Evolutionary conservation across 2,888 invertebrate genomes (phyloP).

Genomic region (Notocelia uddmanniana): DNA sequence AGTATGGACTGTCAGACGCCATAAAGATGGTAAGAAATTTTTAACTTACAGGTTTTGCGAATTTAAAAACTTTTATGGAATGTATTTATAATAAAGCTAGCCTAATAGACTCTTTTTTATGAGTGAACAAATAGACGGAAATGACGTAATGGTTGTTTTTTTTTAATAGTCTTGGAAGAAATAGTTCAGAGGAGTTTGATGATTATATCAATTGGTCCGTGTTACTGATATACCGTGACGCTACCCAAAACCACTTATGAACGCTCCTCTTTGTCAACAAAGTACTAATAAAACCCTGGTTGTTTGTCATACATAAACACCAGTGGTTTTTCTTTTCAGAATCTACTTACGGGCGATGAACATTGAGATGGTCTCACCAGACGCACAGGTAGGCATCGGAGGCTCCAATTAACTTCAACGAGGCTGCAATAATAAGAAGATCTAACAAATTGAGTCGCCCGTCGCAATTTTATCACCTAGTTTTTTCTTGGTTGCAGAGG

Average conservation of each 20-base stretch:
- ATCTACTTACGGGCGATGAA: constrained; percentile 82
- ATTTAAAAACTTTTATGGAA: neutral
- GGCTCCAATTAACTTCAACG: constrained; percentile 64
- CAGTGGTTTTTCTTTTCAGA: constrained; percentile 96
- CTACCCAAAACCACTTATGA: constrained; percentile 80
- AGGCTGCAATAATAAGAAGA: constrained; percentile 64
- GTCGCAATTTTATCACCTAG: constrained; percentile 47
- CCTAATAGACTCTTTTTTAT: neutral
- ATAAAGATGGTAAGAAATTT: constrained; percentile 95
- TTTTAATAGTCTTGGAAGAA: no score
- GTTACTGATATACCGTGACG: constrained; percentile 84
- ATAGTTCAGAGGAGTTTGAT: constrained; percentile 68
- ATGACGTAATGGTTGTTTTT: no score
- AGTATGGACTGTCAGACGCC: constrained; percentile 99
- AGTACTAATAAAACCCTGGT: constrained; percentile 86
- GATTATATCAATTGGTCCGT: constrained; percentile 84
- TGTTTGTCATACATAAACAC: constrained; percentile 93
- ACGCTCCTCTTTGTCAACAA: constrained; percentile 82
- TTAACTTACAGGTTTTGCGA: neutral
- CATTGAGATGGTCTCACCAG: constrained; percentile 72
- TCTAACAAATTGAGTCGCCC: constrained; percentile 44
- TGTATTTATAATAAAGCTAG: neutral
- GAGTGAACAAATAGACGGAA: neutral
- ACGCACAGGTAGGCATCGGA: constrained; percentile 78
- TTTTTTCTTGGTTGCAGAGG: constrained; percentile 93